phyloP scores from a whole-genome alignment of 2,113 vertebrate species.

The Camelus bactrianus region DNA sequence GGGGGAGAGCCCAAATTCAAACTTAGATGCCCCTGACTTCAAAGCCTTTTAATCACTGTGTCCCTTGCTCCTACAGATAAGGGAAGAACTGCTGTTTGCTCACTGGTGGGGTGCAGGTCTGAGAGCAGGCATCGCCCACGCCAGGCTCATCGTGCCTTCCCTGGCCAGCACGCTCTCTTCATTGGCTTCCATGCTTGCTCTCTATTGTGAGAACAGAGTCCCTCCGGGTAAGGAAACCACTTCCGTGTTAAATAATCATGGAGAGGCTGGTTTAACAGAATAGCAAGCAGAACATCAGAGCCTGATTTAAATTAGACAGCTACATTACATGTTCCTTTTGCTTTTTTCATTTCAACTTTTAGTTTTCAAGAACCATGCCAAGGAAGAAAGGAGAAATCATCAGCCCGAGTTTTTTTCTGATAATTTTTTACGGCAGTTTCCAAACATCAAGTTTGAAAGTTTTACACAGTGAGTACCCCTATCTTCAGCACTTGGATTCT shows the following conservation, averaged over 20 bases:
- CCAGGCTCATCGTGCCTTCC: not conserved
- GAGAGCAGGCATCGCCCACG: not conserved
- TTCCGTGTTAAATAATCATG: not conserved
- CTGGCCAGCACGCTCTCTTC: not conserved
- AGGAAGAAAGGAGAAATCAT: not conserved
- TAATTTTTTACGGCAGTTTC: not conserved
- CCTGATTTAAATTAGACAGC: not conserved
- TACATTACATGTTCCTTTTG: not conserved
- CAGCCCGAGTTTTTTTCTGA: not conserved
- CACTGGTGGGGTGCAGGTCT: fast-evolving
- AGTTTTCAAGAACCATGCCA: not conserved
- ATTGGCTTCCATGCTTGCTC: not conserved
- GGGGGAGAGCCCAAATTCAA: not conserved
- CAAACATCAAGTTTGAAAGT: not conserved
- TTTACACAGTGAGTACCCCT: not conserved
- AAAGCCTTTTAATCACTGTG: not conserved
- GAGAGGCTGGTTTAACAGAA: not conserved
- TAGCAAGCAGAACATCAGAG: not conserved
- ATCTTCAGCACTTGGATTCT: not conserved
- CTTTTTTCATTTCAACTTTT: not conserved
- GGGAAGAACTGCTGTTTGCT: not conserved
- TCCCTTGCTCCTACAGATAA: not conserved
- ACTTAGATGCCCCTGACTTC: not conserved
- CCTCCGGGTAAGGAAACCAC: not conserved
- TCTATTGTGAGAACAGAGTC: not conserved